Evolutionary conservation across 2,797 vertebrate genomes (phyloP).

Genomic region (Syngnathus rostellatus): DNA sequence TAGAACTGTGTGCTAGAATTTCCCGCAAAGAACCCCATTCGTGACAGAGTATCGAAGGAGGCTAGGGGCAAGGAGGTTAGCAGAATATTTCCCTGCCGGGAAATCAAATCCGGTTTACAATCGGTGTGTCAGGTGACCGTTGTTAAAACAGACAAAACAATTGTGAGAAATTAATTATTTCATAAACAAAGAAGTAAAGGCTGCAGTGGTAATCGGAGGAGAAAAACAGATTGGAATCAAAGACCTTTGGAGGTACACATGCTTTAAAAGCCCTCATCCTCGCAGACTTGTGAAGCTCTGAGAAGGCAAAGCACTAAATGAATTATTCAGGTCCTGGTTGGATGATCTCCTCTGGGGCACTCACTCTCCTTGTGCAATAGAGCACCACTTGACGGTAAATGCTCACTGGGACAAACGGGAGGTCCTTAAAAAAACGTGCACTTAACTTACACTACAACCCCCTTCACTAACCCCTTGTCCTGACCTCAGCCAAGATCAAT

Average conservation of each 20-base stretch:
- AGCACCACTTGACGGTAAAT: slow-evolving; percentile 62
- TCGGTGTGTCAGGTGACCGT: slow-evolving; percentile 41
- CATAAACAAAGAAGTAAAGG: background rate
- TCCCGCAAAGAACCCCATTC: slow-evolving; percentile 68
- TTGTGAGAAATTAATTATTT: background rate
- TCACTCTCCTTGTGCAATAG: slow-evolving; percentile 40
- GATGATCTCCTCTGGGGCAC: slow-evolving; percentile 41
- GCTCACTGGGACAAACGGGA: slow-evolving; percentile 56
- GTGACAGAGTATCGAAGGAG: slow-evolving; percentile 32
- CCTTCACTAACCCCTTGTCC: slow-evolving; percentile 22
- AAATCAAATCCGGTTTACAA: slow-evolving; percentile 59
- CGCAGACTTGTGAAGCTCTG: slow-evolving; percentile 32
- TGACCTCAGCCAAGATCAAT: slow-evolving; percentile 62
- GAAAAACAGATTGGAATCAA: slow-evolving; percentile 14
- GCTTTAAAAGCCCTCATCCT: slow-evolving; percentile 38
- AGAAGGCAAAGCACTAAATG: slow-evolving; percentile 47
- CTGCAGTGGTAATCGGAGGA: background rate
- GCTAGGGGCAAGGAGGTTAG: slow-evolving; percentile 23
- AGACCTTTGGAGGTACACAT: slow-evolving; percentile 20
- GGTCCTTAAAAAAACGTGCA: slow-evolving; percentile 58
- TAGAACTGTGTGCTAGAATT: slow-evolving; percentile 65
- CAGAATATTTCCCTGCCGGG: slow-evolving; percentile 60
- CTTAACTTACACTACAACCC: slow-evolving; percentile 45
- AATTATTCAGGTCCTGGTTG: slow-evolving; percentile 64
- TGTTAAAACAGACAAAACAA: slow-evolving; percentile 15